Evolutionary conservation across 2,113 vertebrate species (phyloP).

Genomic region (Ascaphus truei): DNA sequence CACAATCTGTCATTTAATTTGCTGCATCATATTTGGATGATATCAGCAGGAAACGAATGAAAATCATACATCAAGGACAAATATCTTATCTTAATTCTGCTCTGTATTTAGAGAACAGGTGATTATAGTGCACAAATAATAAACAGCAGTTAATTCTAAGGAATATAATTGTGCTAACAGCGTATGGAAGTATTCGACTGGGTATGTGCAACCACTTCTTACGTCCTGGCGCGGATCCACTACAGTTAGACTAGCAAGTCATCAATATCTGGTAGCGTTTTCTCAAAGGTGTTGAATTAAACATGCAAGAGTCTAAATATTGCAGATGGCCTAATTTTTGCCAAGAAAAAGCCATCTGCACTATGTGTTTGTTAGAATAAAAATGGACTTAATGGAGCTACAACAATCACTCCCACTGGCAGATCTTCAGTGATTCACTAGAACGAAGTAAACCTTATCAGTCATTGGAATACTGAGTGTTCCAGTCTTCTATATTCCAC

Average conservation of each 20-base stretch:
- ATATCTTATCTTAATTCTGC: neutral
- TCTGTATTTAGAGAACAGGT: neutral
- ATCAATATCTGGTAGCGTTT: slow-evolving; percentile 35
- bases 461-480: slow-evolving; percentile 1
- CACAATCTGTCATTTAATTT: slow-evolving; percentile 27
- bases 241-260: slow-evolving; percentile 27
- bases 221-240: slow-evolving; percentile 20
- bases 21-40: slow-evolving; percentile 11
- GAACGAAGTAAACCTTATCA: slow-evolving; percentile 32
- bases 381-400: slow-evolving; percentile 38
- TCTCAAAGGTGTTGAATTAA: slow-evolving; percentile 38
- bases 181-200: slow-evolving; percentile 18
- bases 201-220: slow-evolving; percentile 5
- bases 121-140: slow-evolving; percentile 22
- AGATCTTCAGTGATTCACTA: slow-evolving; percentile 22
- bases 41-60: neutral
- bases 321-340: slow-evolving; percentile 37
- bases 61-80: slow-evolving; percentile 1
- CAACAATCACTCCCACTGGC: slow-evolving; percentile 33
- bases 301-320: slow-evolving; percentile 39
- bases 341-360: slow-evolving; percentile 39
- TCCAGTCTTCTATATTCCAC: neutral
- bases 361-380: slow-evolving; percentile 40
- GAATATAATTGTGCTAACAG: slow-evolving; percentile 25
- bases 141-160: slow-evolving; percentile 32